Evolutionary conservation across 2,797 vertebrate species (phyloP).

Genomic region (Rhabdophis nuchalis): DNA sequence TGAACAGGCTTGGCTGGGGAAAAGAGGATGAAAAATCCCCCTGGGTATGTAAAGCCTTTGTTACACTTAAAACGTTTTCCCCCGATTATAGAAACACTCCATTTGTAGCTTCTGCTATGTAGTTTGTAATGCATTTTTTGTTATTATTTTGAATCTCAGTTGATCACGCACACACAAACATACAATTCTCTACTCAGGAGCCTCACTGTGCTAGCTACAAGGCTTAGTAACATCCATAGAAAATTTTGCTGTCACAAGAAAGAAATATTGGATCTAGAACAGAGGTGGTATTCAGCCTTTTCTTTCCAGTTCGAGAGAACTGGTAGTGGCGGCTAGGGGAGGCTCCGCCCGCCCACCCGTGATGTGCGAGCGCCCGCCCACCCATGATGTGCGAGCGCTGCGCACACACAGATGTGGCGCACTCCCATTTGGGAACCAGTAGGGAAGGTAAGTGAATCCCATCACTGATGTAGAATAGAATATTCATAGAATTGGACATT

Average conservation of each 20-base stretch:
- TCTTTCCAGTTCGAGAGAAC: no score
- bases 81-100: background rate
- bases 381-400: no score
- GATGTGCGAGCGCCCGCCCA: no score
- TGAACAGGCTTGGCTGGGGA: background rate
- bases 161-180: background rate
- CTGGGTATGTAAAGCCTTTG: background rate
- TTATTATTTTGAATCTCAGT: background rate
- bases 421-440: no score
- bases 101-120: slow-evolving; percentile 22
- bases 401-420: no score
- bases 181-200: background rate
- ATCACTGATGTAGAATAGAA: background rate
- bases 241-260: background rate
- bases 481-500: background rate
- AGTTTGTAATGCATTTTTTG: slow-evolving; percentile 12
- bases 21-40: no score
- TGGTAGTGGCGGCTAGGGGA: no score
- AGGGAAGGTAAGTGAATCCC: no score
- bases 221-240: background rate
- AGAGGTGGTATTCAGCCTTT: no score
- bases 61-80: background rate
- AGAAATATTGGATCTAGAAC: background rate
- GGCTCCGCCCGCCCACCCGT: no score
- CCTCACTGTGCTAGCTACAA: background rate